These are phyloP conservation scores for Colletes latitarsis DNA, from an alignment of 1,140 invertebrate genomes.

Conservation along the genomic window DNA sequence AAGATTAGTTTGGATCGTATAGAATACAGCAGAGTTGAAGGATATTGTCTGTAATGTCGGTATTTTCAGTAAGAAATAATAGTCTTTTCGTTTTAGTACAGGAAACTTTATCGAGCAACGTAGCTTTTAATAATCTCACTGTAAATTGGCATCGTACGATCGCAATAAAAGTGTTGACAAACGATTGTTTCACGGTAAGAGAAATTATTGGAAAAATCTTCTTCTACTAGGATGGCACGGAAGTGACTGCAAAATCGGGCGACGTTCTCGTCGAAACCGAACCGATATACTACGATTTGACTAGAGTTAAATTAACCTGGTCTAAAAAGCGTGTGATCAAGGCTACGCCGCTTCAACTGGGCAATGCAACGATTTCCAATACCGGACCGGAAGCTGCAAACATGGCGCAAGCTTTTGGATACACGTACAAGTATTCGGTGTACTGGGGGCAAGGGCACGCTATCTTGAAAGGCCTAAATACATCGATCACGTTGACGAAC, in stretches of 20 bases:
- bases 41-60: too few species aligned
- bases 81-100: too few species aligned
- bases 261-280: slow-evolving; percentile 90
- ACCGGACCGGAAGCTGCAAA: slow-evolving; percentile 79
- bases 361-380: slow-evolving; percentile 85
- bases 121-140: too few species aligned
- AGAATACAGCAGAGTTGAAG: too few species aligned
- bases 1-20: too few species aligned
- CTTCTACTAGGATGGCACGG: slow-evolving; percentile 80
- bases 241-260: slow-evolving; percentile 83
- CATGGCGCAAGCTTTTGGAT: slow-evolving; percentile 87
- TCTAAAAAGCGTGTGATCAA: slow-evolving; percentile 81
- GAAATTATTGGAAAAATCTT: background rate
- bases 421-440: slow-evolving; percentile 85
- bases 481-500: slow-evolving; percentile 84
- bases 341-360: slow-evolving; percentile 82
- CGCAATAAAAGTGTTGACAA: too few species aligned
- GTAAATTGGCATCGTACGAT: too few species aligned
- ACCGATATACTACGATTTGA: slow-evolving; percentile 88
- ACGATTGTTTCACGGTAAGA: background rate
- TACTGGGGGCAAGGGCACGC: slow-evolving; percentile 90
- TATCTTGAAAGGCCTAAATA: slow-evolving; percentile 87
- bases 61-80: too few species aligned
- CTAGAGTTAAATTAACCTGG: slow-evolving; percentile 84
- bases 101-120: too few species aligned